phyloP scores from a whole-genome alignment of 2,888 invertebrate genomes.

The Shargacucullia verbasci region DNA sequence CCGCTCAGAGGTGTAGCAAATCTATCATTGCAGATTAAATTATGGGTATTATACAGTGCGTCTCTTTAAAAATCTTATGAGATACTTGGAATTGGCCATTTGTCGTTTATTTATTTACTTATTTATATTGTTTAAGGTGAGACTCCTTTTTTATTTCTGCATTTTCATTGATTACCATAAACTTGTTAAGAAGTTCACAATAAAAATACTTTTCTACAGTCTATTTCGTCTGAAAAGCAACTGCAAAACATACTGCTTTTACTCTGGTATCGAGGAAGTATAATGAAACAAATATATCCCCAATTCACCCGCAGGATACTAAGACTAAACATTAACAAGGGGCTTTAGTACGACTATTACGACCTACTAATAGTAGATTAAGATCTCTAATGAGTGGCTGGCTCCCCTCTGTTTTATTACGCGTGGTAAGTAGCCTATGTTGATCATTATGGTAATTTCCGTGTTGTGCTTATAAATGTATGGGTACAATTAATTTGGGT shows the following conservation, averaged over 20 bases:
- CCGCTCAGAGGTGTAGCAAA: too few species aligned
- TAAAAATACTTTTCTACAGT: too few species aligned
- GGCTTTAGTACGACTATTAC: slow-evolving; percentile 30
- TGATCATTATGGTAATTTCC: slow-evolving; percentile 41
- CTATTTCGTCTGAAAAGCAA: too few species aligned
- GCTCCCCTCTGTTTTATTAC: slow-evolving; percentile 33
- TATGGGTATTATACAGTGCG: too few species aligned
- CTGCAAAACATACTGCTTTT: neutral
- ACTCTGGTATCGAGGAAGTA: neutral
- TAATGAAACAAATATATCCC: slow-evolving; percentile 8
- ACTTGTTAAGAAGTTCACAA: too few species aligned
- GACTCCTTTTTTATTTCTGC: too few species aligned
- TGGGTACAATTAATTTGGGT: neutral
- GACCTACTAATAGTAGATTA: slow-evolving; percentile 45
- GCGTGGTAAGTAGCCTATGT: slow-evolving; percentile 19
- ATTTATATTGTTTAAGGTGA: too few species aligned
- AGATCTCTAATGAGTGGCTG: slow-evolving; percentile 43
- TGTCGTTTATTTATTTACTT: too few species aligned
- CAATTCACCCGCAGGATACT: slow-evolving; percentile 14
- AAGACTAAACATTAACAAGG: slow-evolving; percentile 30
- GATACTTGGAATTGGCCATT: too few species aligned
- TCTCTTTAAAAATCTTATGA: too few species aligned
- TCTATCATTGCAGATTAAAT: too few species aligned
- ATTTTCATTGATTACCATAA: too few species aligned
- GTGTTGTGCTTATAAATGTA: slow-evolving; percentile 14